Evolutionary conservation across 1,140 invertebrate genomes (phyloP), one percentile per base, ranked within the genome.

Genomic region (Drosophila biarmipes): DNA sequence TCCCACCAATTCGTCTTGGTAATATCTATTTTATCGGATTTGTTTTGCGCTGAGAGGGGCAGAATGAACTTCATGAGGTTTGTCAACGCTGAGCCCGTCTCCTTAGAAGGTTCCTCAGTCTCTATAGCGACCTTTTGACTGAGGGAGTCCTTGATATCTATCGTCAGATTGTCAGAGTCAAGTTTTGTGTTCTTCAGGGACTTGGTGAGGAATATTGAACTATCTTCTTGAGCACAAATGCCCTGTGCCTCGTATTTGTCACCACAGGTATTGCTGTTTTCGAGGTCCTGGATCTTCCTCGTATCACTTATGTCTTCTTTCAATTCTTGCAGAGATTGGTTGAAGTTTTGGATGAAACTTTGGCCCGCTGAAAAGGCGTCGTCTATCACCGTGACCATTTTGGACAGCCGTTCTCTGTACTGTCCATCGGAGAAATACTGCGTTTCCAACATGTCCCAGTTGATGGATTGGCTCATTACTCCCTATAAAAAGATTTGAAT

Each of bases 391-490:
- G 94, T 95, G 2, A 96, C 94, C 94, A 97, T 96, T 93, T 98
- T 97, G 2, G 95, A 95, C 1, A 98, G 93, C 90, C 97, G 96
- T 79, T 97, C 95, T 80, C 96, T 94, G 87, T 96, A 98, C 21
- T 94, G 92, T 57, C 95, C 94, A 92, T 98, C 95, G n/a, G 95
- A 95, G 87, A 96, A 95, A 93, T 98, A 98, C 92, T 99, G 97
- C 21, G 95, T 94, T 93, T 98, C 96, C 57, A 99, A 92, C 67
- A 97, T 93, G 66, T 97, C 94, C 98, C 98, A 99, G 90, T 98
- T 96, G 75, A 99, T 98, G 5, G 98, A 97, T 73, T 96, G 95
- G 90, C 97, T 97, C 95, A 99, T 96, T 10, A 99, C 98, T 53
- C 98, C 98, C 96, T 98, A 92, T 52, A 6, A n/a, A 27, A 8